Conservation (phyloP, 2,888 invertebrate species). For the Apeira syringaria region DNA sequence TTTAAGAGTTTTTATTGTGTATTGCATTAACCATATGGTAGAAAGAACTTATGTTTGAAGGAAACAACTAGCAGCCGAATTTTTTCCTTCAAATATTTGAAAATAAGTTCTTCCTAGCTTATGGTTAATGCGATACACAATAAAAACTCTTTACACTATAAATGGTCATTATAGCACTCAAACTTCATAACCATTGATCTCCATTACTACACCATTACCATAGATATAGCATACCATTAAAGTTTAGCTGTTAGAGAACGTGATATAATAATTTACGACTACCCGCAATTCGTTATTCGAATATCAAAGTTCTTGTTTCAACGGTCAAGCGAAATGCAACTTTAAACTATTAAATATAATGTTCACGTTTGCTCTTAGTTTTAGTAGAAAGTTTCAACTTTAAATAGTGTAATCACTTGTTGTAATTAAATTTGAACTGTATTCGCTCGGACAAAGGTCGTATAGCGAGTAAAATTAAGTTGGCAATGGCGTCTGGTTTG, state of each 20-base stretch:
- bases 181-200: conserved; percentile 6
- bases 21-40: too few species aligned
- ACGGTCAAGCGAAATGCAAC: conserved; percentile 33
- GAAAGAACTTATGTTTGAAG: too few species aligned
- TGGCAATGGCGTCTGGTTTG: conserved; percentile 37
- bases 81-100: too few species aligned
- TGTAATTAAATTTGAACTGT: conserved; percentile 23
- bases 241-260: conserved; percentile 17
- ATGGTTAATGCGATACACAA: too few species aligned
- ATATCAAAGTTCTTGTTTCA: conserved; percentile 17
- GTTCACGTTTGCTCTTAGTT: conserved; percentile 35
- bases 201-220: conserved; percentile 6
- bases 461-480: conserved; percentile 6
- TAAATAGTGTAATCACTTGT: conserved; percentile 19
- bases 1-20: too few species aligned
- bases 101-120: too few species aligned
- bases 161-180: conserved; percentile 4
- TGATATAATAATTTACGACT: conserved; percentile 19
- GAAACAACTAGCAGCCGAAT: too few species aligned
- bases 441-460: conserved; percentile 12
- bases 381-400: conserved; percentile 35
- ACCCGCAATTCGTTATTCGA: conserved; percentile 15
- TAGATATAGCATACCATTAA: conserved; percentile 14
- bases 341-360: conserved; percentile 37
- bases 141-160: too few species aligned